Evolutionary conservation across 2,113 vertebrate species (phyloP), one percentile per base, ranked within the genome.

Genomic region (Castor canadensis): DNA sequence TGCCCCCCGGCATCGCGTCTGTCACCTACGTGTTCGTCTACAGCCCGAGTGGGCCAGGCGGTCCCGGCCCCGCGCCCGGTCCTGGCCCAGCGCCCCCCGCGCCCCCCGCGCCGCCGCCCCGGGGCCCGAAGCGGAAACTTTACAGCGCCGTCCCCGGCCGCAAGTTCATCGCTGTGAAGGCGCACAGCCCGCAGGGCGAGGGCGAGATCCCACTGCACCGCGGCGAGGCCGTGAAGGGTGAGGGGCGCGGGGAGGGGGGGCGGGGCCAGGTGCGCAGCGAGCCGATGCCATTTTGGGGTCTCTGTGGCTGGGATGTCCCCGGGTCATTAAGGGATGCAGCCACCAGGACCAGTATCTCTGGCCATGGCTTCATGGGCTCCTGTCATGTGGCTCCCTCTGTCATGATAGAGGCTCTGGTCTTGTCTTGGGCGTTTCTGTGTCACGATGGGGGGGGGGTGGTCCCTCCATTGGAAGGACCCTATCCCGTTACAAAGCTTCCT

Each of bases 11-110:
- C 97, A 99, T 99, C 98, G 99, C 99, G 98, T 99, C 99, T 98
- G 99, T 99, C 98, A 99, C 99, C 96, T 99, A 99, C 99, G 99
- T 99, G 98, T 99, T 99, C 99, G 99, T 99, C 99, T 99, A 99
- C 99, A 99, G 99, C 99, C 99, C 99, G 64, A 96, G 98, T 95
- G 98, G 96, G 75, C 95, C 96, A 28, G 97, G 97, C 58, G 96
- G 97, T 80, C 89, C 96, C 60, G 96, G 76, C 90, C 88, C 96
- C 58, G 96, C 91, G 49, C 92, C 96, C 77, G 96, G 94, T 43
- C 94, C 85, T 3, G 92, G 96, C 95, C 98, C 98, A 85, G 99
- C 98, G 97, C 98, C 99, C 96, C 99, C 98, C 80, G 98, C 98
- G 95, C 98, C 99, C 84, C 98, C 98, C 52, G 98, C 98, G 56